phyloP scores from a whole-genome alignment of 2,113 vertebrate genomes.

The Scolopax mira region DNA sequence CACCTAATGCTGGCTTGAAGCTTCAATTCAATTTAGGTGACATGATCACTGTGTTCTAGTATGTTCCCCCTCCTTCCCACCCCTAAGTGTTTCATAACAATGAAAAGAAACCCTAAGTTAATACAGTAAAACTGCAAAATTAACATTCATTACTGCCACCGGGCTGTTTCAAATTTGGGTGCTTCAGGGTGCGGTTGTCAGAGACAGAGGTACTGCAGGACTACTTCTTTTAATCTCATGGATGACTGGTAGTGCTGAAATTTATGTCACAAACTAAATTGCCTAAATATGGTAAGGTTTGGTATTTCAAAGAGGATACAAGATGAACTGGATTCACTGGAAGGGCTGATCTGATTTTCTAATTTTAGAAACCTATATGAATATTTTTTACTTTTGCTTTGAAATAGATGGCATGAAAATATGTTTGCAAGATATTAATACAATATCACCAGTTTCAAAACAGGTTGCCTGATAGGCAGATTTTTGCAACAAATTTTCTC shows the following conservation, averaged over 20 bases:
- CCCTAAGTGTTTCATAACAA: neutral
- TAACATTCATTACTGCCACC: neutral
- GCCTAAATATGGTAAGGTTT: conserved; percentile 2
- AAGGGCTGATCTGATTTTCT: neutral
- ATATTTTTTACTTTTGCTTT: neutral
- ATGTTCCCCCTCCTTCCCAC: rapidly evolving
- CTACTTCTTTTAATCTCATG: neutral
- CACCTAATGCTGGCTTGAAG: neutral
- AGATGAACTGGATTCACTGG: neutral
- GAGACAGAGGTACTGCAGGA: neutral
- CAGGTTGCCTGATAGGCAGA: neutral
- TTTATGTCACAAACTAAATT: neutral
- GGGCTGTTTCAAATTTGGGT: neutral
- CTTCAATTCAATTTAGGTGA: neutral
- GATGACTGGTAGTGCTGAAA: neutral
- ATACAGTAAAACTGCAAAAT: neutral
- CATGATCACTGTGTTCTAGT: neutral
- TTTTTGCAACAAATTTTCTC: neutral
- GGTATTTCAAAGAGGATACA: conserved; percentile 4
- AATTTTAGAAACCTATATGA: neutral
- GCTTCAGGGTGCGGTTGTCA: neutral
- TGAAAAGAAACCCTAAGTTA: neutral
- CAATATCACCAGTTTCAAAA: neutral
- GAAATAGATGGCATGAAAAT: neutral
- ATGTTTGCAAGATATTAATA: neutral